Evolutionary conservation across 2,888 invertebrate genomes (phyloP).

Genomic region (Mylabris sibirica): DNA sequence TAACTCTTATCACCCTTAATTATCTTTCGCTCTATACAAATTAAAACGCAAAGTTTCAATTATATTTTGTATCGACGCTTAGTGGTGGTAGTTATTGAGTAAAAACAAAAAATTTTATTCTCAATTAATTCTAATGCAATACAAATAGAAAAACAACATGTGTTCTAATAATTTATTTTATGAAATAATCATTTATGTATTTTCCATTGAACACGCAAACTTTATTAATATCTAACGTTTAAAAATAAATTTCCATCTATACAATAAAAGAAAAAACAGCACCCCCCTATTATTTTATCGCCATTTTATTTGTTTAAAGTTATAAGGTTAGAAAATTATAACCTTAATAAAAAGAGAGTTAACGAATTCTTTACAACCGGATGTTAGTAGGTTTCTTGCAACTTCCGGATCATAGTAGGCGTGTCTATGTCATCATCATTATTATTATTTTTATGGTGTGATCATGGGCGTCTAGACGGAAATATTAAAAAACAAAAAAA

Average conservation of each 20-base stretch:
- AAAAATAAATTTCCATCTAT: too few relatives aligned
- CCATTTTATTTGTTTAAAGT: background rate
- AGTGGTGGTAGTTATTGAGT: background rate
- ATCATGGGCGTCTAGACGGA: slow-evolving; percentile 7
- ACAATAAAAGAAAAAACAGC: too few relatives aligned
- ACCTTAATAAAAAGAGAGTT: too few relatives aligned
- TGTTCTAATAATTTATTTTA: too few relatives aligned
- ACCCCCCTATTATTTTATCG: background rate
- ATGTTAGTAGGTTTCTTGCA: background rate
- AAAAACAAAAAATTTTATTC: background rate
- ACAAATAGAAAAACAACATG: too few relatives aligned
- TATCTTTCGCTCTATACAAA: slow-evolving; percentile 40
- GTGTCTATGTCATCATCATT: slow-evolving; percentile 2
- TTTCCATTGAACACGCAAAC: background rate
- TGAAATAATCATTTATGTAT: too few relatives aligned
- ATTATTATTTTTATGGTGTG: background rate
- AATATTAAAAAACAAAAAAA: background rate
- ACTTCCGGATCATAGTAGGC: background rate
- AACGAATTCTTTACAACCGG: background rate
- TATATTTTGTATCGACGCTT: slow-evolving; percentile 23
- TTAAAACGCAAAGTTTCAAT: slow-evolving; percentile 46
- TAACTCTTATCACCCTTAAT: slow-evolving; percentile 47
- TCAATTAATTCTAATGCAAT: too few relatives aligned
- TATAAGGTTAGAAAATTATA: too few relatives aligned
- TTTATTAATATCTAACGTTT: background rate